A percentile compares a stretch with the other conserved stretches of the same genome.
phyloP scores from a whole-genome alignment of 2,113 vertebrate species.

The Ptychochromis oligacanthus region DNA sequence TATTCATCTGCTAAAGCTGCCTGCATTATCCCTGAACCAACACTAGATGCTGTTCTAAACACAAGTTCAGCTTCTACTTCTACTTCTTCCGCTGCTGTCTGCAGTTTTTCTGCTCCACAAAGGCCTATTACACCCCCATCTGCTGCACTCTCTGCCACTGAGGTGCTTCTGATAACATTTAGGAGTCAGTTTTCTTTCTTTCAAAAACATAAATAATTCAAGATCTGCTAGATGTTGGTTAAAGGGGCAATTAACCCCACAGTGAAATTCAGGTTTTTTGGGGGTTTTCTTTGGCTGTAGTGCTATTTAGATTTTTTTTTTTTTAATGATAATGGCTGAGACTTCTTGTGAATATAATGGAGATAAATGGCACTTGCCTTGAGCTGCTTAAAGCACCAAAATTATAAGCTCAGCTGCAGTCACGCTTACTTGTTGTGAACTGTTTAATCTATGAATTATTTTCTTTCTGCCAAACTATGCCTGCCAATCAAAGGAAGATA shows the following conservation, averaged over 20 bases:
- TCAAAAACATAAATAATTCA: neutral
- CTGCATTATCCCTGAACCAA: conserved; percentile 75
- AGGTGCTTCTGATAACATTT: conserved; percentile 81
- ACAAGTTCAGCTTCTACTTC: conserved; percentile 35
- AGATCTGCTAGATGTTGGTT: neutral
- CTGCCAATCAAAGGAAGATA: neutral
- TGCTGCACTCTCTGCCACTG: conserved; percentile 66
- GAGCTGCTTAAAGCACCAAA: accelerated
- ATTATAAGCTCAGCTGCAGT: neutral
- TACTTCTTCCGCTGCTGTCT: conserved; percentile 53
- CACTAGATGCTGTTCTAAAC: conserved; percentile 86
- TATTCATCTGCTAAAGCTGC: conserved; percentile 64
- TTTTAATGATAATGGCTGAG: neutral
- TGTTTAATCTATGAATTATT: neutral
- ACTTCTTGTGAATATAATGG: neutral
- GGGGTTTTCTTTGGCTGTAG: neutral
- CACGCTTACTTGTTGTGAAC: neutral
- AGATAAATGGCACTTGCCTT: neutral
- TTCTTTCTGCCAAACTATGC: neutral
- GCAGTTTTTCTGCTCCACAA: conserved; percentile 80
- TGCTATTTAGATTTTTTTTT: neutral
- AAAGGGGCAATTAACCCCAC: neutral
- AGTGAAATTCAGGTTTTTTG: neutral
- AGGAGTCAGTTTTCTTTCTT: conserved; percentile 20
- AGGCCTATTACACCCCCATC: conserved; percentile 77